Evolutionary conservation across 1,140 invertebrate genomes (phyloP).

Genomic region (Drosophila suzukii): DNA sequence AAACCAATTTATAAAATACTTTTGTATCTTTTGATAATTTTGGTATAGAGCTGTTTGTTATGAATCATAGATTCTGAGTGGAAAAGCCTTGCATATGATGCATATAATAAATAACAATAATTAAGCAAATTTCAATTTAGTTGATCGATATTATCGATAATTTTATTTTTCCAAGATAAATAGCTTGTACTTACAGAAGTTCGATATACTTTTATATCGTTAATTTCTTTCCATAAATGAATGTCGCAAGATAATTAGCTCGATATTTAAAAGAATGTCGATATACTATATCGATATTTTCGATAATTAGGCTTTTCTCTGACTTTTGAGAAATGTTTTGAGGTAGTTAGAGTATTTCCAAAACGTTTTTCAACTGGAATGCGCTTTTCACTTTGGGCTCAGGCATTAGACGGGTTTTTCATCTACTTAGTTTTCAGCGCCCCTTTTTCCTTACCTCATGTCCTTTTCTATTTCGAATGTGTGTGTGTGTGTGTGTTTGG

Average conservation of each 20-base stretch:
- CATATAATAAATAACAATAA: no score
- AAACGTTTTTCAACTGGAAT: neutral
- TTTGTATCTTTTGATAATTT: no score
- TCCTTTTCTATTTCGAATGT: neutral
- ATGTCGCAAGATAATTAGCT: no score
- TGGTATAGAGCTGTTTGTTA: no score
- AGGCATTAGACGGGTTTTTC: slow-evolving; percentile 32
- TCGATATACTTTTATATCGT: no score
- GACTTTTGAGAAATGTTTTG: no score
- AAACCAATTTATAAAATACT: no score
- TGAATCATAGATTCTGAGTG: no score
- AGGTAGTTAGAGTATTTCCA: neutral
- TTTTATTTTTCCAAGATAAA: no score
- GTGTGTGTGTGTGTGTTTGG: neutral
- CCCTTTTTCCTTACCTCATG: slow-evolving; percentile 1
- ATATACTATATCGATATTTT: neutral
- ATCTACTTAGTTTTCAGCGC: slow-evolving; percentile 58
- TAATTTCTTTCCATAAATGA: no score
- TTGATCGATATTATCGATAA: neutral
- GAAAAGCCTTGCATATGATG: no score
- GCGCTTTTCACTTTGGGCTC: slow-evolving; percentile 4
- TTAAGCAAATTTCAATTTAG: neutral
- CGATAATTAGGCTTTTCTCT: neutral
- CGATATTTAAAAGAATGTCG: neutral
- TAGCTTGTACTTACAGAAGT: no score